Conservation (phyloP, 2,888 invertebrate genomes). For the Galerucella nymphaeae region DNA sequence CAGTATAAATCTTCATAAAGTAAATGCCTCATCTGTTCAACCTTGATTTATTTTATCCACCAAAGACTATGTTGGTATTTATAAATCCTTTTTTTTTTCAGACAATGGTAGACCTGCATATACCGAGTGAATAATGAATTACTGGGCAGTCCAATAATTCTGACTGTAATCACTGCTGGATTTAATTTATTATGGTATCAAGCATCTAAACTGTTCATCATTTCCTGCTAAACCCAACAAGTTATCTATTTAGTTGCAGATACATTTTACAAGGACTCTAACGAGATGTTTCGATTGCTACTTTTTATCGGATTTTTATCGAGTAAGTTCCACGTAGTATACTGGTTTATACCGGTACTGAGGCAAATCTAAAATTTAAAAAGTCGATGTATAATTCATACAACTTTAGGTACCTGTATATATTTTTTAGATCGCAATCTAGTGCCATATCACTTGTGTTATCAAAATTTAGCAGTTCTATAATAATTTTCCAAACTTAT, state of each 20-base stretch:
- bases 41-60: too few species aligned
- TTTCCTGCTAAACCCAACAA: not conserved
- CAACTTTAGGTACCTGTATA: not conserved
- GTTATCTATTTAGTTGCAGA: not conserved
- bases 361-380: not conserved
- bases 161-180: not conserved
- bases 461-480: not conserved
- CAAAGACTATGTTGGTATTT: too few species aligned
- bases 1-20: too few species aligned
- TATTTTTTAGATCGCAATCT: too few species aligned
- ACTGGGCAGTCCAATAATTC: not conserved
- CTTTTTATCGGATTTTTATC: slow-evolving; percentile 34
- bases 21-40: too few species aligned
- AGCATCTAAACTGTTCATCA: not conserved
- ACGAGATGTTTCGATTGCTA: slow-evolving; percentile 35
- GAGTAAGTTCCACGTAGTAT: slow-evolving; percentile 32
- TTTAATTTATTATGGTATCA: not conserved
- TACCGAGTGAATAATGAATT: not conserved
- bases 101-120: not conserved
- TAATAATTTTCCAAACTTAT: not conserved
- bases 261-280: slow-evolving; percentile 16
- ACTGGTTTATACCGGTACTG: not conserved
- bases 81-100: slow-evolving; percentile 7
- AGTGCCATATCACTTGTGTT: not conserved
- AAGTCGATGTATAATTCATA: not conserved